Base-by-base conservation (phyloP, 2,888 invertebrate species). In the Mystacides longicornis region DNA sequence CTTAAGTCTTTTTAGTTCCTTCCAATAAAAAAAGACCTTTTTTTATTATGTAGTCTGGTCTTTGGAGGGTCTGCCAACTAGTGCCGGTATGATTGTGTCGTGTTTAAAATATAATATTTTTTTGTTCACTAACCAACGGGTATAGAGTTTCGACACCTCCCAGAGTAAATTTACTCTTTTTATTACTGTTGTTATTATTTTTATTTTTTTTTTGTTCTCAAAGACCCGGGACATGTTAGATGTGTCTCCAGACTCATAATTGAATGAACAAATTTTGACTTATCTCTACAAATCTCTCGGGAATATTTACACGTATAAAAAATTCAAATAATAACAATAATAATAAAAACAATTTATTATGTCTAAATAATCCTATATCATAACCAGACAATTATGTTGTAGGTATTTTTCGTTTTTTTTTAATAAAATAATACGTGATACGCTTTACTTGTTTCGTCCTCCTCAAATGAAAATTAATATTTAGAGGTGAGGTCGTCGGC, bases 191-290 rank as follows among this genome's bases (percentile, higher is more conserved):
- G n/a, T n/a, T n/a, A n/a, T n/a, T n/a, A n/a, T n/a, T n/a, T n/a
- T n/a, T n/a, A n/a, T n/a, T n/a, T n/a, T n/a, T n/a, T n/a, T n/a
- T n/a, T n/a, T n/a, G n/a, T n/a, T n/a, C n/a, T n/a, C n/a, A n/a
- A n/a, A 37, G 37, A 16, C 14, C 37, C n/a, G 37, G 37, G 11
- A 37, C 37, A 37, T 37, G 37, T 37, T 37, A 37, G 37, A 37
- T 37, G 16, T 37, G 16, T 37, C 37, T 37, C 37, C 3, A n/a
- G 37, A 37, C 16, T 37, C 37, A 37, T 37, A 37, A 37, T 37
- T 37, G 37, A 37, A 37, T 37, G 37, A 14, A 37, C 37, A 37
- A 37, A 37, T 37, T 37, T 37, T 37, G 37, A 37, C 37, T 37
- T 37, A 37, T 37, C 37, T 37, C 37, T 7, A 37, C 37, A 37